Percentiles rank a stretch among this genome's conserved stretches.
These are phyloP conservation scores for Todiramphus chloris DNA, from an alignment of 2,113 vertebrate genomes.

Conservation along the genomic window DNA sequence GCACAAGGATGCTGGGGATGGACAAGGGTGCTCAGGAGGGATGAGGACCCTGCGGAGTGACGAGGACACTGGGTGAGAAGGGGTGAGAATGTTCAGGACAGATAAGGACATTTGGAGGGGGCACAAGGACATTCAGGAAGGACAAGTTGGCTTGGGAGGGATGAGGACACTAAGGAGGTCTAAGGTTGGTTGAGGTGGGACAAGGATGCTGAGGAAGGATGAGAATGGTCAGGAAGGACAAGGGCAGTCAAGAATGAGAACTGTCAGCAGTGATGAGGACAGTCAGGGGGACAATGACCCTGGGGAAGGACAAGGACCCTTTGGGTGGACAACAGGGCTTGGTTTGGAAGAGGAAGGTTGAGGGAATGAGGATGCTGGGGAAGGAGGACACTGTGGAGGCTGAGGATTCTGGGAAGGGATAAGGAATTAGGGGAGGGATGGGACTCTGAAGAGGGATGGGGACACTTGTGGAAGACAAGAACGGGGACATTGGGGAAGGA, in stretches of 20 bases:
- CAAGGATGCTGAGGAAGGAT: neutral
- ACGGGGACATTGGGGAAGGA: neutral
- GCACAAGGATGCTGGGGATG: neutral
- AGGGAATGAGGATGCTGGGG: neutral
- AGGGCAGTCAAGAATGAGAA: neutral
- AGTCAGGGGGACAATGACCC: neutral
- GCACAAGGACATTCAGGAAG: too few relatives aligned
- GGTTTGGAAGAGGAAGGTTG: too few relatives aligned
- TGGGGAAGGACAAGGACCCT: neutral
- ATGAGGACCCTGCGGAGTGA: neutral
- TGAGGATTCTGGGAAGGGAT: neutral
- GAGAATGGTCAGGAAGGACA: neutral
- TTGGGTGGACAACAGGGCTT: neutral
- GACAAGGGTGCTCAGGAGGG: neutral
- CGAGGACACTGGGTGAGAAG: neutral
- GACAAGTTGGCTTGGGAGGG: neutral
- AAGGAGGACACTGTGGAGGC: neutral
- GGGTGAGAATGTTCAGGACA: neutral
- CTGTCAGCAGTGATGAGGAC: accelerated
- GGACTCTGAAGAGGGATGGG: too few relatives aligned
- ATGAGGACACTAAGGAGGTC: neutral
- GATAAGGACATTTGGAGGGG: too few relatives aligned
- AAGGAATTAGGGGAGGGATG: neutral
- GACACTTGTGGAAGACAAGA: neutral
- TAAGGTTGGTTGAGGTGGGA: neutral